Percentiles rank a stretch among this genome's conserved stretches.
phyloP scores from a whole-genome alignment of 2,113 vertebrate genomes.

The Ophiodon elongatus region DNA sequence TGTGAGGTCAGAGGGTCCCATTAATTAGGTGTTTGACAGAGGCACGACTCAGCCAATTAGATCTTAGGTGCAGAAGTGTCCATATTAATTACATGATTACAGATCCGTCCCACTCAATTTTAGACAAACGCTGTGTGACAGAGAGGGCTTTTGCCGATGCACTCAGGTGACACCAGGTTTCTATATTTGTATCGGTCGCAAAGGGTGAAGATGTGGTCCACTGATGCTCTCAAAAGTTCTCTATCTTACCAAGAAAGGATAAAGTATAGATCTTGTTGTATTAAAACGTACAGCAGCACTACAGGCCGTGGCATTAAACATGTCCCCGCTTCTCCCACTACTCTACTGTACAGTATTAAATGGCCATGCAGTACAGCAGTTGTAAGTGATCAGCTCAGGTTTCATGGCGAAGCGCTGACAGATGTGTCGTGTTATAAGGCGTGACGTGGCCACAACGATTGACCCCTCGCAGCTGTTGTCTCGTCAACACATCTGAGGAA shows the following conservation, averaged over 20 bases:
- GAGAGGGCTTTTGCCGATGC: background rate
- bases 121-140: slow-evolving; percentile 6
- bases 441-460: slow-evolving; percentile 52
- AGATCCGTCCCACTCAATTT: slow-evolving; percentile 42
- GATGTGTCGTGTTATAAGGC: slow-evolving; percentile 74
- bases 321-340: background rate
- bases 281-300: background rate
- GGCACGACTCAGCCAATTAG: slow-evolving; percentile 47
- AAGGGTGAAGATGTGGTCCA: too few species aligned
- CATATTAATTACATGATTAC: slow-evolving; percentile 43
- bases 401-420: slow-evolving; percentile 67
- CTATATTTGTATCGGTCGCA: background rate
- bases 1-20: slow-evolving; percentile 17
- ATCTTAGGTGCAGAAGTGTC: slow-evolving; percentile 22
- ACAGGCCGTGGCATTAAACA: background rate
- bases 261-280: background rate
- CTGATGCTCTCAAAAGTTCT: background rate
- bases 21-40: slow-evolving; percentile 47
- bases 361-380: slow-evolving; percentile 31
- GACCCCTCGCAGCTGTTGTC: slow-evolving; percentile 75
- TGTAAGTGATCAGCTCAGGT: slow-evolving; percentile 64
- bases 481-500: slow-evolving; percentile 59
- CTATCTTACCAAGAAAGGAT: background rate
- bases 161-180: slow-evolving; percentile 17
- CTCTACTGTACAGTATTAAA: slow-evolving; percentile 37